Percentiles rank a stretch among this genome's conserved stretches.
These are phyloP conservation scores for Megalonaias nervosa DNA, from an alignment of 1,140 invertebrate genomes.

Conservation along the genomic window DNA sequence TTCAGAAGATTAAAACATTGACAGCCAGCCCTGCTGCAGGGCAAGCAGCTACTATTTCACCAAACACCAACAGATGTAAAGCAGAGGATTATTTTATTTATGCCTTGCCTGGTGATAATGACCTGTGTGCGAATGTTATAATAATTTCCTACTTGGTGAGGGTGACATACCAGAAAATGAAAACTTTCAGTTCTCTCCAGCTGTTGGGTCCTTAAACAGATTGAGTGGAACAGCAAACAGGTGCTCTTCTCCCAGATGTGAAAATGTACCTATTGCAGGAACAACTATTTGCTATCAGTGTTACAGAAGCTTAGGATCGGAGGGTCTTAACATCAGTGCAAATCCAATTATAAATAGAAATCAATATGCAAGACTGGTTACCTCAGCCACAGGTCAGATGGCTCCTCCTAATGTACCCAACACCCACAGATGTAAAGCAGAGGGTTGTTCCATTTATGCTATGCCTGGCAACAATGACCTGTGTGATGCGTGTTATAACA, in stretches of 20 bases:
- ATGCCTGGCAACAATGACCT: constrained; percentile 13
- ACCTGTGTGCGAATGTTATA: constrained; percentile 36
- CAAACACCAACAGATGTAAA: neutral
- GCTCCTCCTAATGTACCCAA: neutral
- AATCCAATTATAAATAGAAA: neutral
- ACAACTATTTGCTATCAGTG: constrained; percentile 11
- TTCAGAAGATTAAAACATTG: too few relatives aligned
- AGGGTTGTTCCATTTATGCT: constrained; percentile 3
- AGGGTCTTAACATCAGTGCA: neutral
- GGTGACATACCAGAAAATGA: neutral
- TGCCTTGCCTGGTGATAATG: constrained; percentile 13
- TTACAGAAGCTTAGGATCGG: constrained; percentile 3
- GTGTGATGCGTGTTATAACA: constrained; percentile 35
- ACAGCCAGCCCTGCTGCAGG: neutral
- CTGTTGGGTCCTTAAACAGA: neutral
- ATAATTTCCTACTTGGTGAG: constrained; percentile 3
- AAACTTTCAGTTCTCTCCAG: neutral
- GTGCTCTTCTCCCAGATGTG: constrained; percentile 6
- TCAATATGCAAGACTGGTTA: neutral
- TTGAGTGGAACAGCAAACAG: neutral
- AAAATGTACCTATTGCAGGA: neutral
- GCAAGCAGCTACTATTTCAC: neutral
- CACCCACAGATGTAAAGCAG: neutral
- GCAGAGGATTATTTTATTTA: neutral
- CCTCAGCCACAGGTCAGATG: neutral